phyloP scores from a whole-genome alignment of 2,888 invertebrate genomes.

The Meliscaeva auricollis region DNA sequence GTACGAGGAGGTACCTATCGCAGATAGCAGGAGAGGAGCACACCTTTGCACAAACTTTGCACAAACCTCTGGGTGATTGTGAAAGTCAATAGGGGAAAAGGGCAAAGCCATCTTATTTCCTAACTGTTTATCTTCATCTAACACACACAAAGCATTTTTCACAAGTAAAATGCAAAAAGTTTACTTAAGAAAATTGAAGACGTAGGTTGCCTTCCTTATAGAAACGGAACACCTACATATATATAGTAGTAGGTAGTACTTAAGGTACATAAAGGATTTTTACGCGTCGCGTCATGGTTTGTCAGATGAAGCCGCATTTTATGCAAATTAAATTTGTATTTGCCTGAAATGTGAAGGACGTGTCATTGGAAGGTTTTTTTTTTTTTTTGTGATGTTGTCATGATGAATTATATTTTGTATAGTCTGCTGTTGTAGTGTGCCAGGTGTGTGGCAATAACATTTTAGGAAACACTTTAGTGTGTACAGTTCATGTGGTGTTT shows the following conservation, averaged over 20 bases:
- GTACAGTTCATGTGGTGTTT: neutral
- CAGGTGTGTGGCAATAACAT: constrained; percentile 14
- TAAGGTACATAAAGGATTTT: neutral
- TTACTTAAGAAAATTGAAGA: constrained; percentile 72
- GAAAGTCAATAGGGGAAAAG: constrained; percentile 1
- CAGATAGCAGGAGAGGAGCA: too few relatives aligned
- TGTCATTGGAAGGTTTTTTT: constrained; percentile 38
- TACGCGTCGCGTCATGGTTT: constrained; percentile 23
- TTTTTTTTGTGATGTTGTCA: neutral
- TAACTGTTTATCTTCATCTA: constrained; percentile 30
- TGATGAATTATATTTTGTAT: constrained; percentile 3
- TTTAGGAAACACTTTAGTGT: neutral
- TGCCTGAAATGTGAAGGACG: constrained; percentile 55
- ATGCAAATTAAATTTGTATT: constrained; percentile 63
- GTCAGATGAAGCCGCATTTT: constrained; percentile 47
- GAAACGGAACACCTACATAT: neutral
- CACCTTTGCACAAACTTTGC: constrained; percentile 18
- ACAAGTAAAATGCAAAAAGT: constrained; percentile 52
- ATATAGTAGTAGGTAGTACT: neutral
- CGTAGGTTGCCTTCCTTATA: constrained; percentile 1
- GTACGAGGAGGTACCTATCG: neutral
- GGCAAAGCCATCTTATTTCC: constrained; percentile 4
- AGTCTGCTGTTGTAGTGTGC: neutral
- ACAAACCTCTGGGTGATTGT: neutral
- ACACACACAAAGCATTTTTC: constrained; percentile 33